Base-by-base conservation (phyloP, 2,113 vertebrate genomes). In the Cyprinus carpio region DNA sequence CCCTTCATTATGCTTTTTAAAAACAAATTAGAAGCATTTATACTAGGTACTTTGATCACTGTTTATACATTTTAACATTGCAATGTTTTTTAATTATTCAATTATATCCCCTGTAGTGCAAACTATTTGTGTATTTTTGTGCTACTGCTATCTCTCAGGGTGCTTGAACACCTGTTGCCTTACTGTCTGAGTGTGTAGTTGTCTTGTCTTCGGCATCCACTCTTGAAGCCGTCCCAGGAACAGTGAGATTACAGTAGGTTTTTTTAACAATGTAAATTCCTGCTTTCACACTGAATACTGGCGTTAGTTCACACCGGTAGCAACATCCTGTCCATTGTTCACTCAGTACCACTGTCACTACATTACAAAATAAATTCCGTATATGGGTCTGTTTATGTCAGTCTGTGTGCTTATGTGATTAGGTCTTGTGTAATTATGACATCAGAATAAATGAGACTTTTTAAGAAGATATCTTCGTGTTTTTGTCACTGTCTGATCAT, bases 161-260 rank as follows among this genome's bases (percentile, higher is more conserved):
- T 79, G 43, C 29, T 69, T 78, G 15, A 51, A 86, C 77, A 85
- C 62, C 84, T 79, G 62, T 85, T 91, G 90, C 90, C 91, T 92
- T 91, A 88, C 82, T n/a, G 5, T 87, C 80, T 83, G 77, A 72
- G 77, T 91, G 75, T 86, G 58, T 31, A 71, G 54, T 84, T 87
- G 1, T 89, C 18, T 49, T 13, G 4, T 87, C 54, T 18, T 82
- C 46, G 5, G 2, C 46, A 67, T 31, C 12, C 23, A 31, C 27
- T 43, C 60, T 49, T 46, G 18, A 86, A 23, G 16, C 7, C 9
- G 12, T 67, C 23, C 12, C 8, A 65, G 2, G 34, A 65, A 9
- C 20, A 64, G 23, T 43, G 40, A 23, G 23, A 67, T 51, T 20
- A 13, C 72, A n/a, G n/a, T n/a, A n/a, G n/a, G n/a, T n/a, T n/a